These are phyloP conservation scores for Dinomys branickii DNA, from an alignment of 2,113 vertebrate genomes.

Conservation along the genomic window DNA sequence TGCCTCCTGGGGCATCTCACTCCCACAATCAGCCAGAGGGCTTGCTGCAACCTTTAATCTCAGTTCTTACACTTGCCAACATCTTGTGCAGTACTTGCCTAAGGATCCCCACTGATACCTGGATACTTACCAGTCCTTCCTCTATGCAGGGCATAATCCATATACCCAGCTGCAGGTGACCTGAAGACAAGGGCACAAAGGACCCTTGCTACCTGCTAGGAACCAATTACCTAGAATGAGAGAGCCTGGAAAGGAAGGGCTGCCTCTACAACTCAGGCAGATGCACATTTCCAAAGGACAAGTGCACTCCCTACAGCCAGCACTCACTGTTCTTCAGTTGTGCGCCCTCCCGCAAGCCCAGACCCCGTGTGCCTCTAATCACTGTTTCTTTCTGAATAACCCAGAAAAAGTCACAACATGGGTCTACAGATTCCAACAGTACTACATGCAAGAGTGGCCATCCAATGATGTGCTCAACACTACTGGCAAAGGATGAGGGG, in stretches of 20 bases:
- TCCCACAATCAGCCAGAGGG: neutral
- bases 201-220: neutral
- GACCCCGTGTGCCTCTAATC: neutral
- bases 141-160: neutral
- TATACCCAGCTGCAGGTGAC: neutral
- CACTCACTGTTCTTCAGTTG: neutral
- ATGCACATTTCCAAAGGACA: neutral
- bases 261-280: neutral
- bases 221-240: neutral
- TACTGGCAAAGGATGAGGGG: neutral
- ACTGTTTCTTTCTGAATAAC: neutral
- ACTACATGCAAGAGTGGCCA: neutral
- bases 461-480: neutral
- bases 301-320: neutral
- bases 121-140: neutral
- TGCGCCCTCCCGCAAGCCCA: too few species aligned
- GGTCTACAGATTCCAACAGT: neutral
- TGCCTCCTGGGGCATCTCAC: neutral
- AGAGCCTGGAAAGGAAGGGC: neutral
- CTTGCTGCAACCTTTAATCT: neutral
- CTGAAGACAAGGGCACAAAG: constrained; percentile 1
- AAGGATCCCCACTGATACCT: neutral
- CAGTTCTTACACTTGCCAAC: neutral
- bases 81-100: neutral
- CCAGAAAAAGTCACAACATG: neutral